These are phyloP conservation scores for Drosophila suzukii DNA, from an alignment of 1,140 invertebrate species.

Conservation along the genomic window DNA sequence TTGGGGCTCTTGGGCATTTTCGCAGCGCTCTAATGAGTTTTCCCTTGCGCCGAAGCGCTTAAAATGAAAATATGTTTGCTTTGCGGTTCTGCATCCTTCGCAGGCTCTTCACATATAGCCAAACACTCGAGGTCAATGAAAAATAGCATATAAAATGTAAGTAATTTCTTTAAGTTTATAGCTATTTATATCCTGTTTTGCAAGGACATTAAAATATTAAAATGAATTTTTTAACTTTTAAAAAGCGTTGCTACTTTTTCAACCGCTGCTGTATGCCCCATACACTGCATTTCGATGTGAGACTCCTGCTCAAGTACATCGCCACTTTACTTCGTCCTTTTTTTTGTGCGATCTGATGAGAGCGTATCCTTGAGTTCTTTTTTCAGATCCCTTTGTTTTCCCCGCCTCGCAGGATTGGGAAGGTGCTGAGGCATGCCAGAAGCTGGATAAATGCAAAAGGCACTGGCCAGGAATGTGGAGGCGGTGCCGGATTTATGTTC, in stretches of 20 bases:
- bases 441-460: constrained; percentile 38
- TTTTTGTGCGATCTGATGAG: constrained; percentile 50
- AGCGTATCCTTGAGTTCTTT: constrained; percentile 60
- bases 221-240: too few relatives aligned
- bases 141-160: too few relatives aligned
- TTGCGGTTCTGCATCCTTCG: constrained; percentile 38
- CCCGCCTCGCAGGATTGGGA: constrained; percentile 5
- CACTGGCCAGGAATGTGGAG: constrained; percentile 14
- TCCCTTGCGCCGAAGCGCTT: constrained; percentile 59
- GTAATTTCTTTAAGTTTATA: too few relatives aligned
- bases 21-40: constrained; percentile 76
- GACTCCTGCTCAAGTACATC: constrained; percentile 57
- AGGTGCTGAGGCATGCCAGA: constrained; percentile 44
- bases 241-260: neutral
- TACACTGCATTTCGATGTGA: constrained; percentile 50
- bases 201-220: too few relatives aligned
- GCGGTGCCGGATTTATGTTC: constrained; percentile 45
- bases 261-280: neutral
- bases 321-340: constrained; percentile 52
- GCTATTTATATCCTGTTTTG: too few relatives aligned
- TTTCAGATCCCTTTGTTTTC: constrained; percentile 45
- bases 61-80: constrained; percentile 79
- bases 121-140: neutral
- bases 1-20: constrained; percentile 57
- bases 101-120: constrained; percentile 9